Evolutionary conservation across 1,140 invertebrate genomes (phyloP), one percentile per base, ranked within the genome.

Genomic region (Dendrolimus kikuchii): DNA sequence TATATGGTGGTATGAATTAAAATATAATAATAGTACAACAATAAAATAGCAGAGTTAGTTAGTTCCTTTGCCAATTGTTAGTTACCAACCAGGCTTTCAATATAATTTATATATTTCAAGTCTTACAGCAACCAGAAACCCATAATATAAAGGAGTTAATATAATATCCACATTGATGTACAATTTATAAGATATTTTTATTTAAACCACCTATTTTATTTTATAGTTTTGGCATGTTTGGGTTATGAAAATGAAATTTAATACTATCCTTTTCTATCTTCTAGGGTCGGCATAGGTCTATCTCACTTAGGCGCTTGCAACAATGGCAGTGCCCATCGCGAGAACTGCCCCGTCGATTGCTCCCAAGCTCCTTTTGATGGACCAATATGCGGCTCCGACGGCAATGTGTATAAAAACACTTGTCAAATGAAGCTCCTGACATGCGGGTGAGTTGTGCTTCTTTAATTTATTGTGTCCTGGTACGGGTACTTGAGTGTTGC

Each of bases 381-480:
- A 9, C 95, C 95, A 0, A 92, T 98, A 61, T 99, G 97, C 75
- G 96, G 94, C 6, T 95, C 92, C 51, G 95, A 99, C 77, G 95
- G 96, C 38, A 96, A 96, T 68, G 96, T 97, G 0, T 98, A 98
- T 88, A 94, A 93, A 68, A 98, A 93, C 55, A 96, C 95, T 5
- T 99, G 97, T 76, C 93, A 96, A 65, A 96, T 98, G 94, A 96
- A 95, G 73, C 89, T 95, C 49, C 88, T 94, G 5, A 97, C 95
- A 45, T 97, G 96, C 83, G 94, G 95, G 93, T 95, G 89, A 89
- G 88, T 74, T 23, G 23, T 23, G 23, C 23, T 23, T 3, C 40
- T 41, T 45, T 51, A 6, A 36, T 6, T 62, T 60, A 59, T 57
- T 38, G 9, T 54, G 23, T 40, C 51, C 51, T 54, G 43, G 48